Conservation (phyloP, 2,797 vertebrate species). For the Miichthys miiuy region DNA sequence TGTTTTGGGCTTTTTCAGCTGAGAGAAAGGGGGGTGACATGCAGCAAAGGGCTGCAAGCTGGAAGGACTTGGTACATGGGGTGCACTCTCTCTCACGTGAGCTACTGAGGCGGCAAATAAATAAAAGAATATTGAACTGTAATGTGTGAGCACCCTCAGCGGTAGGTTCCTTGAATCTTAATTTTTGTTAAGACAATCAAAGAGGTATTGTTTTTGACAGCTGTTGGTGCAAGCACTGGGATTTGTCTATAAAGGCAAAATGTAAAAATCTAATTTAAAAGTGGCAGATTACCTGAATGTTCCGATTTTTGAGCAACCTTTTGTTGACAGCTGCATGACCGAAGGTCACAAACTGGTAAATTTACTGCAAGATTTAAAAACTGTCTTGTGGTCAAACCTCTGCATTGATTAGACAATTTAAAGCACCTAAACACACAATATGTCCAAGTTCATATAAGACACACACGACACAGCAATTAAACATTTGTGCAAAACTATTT, state of each 20-base stretch:
- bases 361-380: not conserved
- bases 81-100: too few relatives aligned
- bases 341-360: too few relatives aligned
- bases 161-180: not conserved
- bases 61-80: too few relatives aligned
- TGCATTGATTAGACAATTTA: not conserved
- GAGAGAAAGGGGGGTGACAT: too few relatives aligned
- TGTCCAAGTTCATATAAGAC: not conserved
- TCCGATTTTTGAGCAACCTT: not conserved
- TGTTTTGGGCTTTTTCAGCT: too few relatives aligned
- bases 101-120: not conserved
- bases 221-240: not conserved
- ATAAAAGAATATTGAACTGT: not conserved
- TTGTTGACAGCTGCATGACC: not conserved
- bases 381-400: not conserved
- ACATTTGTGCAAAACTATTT: constrained; percentile 99
- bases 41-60: too few relatives aligned
- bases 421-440: not conserved
- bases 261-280: not conserved
- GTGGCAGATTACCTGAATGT: too few relatives aligned
- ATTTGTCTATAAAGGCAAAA: not conserved
- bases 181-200: not conserved
- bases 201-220: not conserved
- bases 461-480: constrained; percentile 78
- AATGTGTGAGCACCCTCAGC: not conserved